Percentiles rank a stretch among this genome's conserved stretches.
Conservation (phyloP, 1,140 invertebrate species). For the Carcinoscorpius rotundicauda region DNA sequence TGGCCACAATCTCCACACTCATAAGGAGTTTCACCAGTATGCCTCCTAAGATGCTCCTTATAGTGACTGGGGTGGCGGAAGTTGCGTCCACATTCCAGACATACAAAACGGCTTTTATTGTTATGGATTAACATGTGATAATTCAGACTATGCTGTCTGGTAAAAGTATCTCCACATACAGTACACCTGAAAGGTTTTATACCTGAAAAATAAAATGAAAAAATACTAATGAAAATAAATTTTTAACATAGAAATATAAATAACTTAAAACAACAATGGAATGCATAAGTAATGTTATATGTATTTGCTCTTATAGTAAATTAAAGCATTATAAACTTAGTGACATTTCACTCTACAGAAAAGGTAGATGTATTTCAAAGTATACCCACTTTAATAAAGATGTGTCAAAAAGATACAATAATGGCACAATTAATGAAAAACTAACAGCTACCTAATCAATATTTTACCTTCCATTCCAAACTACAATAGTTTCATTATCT, state of each 20-base stretch:
- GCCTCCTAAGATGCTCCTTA: slow-evolving; percentile 48
- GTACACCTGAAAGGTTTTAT: slow-evolving; percentile 52
- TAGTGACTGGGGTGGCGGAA: slow-evolving; percentile 55
- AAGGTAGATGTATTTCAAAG: no score
- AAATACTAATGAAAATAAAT: slow-evolving; percentile 7
- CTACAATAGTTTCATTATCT: no score
- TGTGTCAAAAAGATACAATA: no score
- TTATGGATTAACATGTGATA: slow-evolving; percentile 55
- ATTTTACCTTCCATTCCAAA: no score
- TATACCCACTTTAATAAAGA: no score
- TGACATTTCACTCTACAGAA: no score
- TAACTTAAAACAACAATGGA: not conserved
- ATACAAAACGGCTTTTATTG: slow-evolving; percentile 50
- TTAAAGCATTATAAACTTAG: no score
- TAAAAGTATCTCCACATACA: slow-evolving; percentile 49
- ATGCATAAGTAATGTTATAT: not conserved
- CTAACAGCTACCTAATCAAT: no score
- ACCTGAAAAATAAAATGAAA: slow-evolving; percentile 31
- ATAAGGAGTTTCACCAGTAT: slow-evolving; percentile 53
- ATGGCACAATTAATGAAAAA: no score
- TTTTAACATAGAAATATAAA: not conserved
- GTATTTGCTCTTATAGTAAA: no score
- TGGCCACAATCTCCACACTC: slow-evolving; percentile 49
- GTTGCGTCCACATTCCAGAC: slow-evolving; percentile 47
- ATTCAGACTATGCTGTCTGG: slow-evolving; percentile 50